Percentiles rank a stretch among this genome's conserved stretches.
phyloP scores from a whole-genome alignment of 2,113 vertebrate genomes.

The Climacteris rufus region DNA sequence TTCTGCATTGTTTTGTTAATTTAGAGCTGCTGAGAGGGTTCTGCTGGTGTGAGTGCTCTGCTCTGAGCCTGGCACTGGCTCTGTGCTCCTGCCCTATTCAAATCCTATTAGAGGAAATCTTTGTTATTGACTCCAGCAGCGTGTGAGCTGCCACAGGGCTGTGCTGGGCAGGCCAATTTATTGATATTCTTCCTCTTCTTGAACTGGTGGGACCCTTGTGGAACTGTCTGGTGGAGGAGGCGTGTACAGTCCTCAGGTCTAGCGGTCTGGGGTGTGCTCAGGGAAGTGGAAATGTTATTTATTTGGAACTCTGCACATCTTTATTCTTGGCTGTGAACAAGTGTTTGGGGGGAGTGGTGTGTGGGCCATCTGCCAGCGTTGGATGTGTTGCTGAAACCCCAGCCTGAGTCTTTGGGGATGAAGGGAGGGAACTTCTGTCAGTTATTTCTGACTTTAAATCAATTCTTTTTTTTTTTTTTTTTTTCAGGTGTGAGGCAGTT shows the following conservation, averaged over 20 bases:
- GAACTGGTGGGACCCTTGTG: no score
- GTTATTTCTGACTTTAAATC: background rate
- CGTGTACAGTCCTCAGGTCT: fast-evolving
- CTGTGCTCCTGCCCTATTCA: background rate
- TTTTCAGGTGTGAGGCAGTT: background rate
- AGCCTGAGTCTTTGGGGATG: background rate
- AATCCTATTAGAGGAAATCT: background rate
- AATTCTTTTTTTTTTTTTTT: background rate
- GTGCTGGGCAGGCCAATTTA: background rate
- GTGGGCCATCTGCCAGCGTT: background rate
- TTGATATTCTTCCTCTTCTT: fast-evolving
- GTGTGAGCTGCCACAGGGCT: background rate
- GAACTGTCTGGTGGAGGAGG: background rate
- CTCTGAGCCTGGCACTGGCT: background rate
- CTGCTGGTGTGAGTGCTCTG: background rate
- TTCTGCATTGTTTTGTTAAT: background rate
- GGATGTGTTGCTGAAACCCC: background rate
- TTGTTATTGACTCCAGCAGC: background rate
- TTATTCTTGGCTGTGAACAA: background rate
- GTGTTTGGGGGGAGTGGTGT: background rate
- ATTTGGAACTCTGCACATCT: background rate
- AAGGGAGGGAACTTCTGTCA: background rate
- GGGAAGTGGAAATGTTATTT: background rate
- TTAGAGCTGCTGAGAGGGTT: background rate
- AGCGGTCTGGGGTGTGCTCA: background rate